Conservation (phyloP, 2,888 invertebrate species). For the Cordilura impudica region DNA sequence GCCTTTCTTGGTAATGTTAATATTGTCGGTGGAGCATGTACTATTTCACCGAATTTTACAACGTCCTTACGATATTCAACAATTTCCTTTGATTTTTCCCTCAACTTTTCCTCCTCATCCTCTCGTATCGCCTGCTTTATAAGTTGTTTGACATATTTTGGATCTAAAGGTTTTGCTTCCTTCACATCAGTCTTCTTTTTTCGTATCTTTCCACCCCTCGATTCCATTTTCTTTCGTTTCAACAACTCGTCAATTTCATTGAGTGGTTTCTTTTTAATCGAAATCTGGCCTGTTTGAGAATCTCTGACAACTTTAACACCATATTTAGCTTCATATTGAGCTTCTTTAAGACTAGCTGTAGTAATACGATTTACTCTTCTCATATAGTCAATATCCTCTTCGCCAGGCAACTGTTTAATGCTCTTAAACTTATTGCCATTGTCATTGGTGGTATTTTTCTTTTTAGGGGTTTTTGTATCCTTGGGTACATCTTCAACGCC, state of each 20-base stretch:
- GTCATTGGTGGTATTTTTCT: slow-evolving; percentile 51
- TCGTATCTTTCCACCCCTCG: slow-evolving; percentile 73
- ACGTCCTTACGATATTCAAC: slow-evolving; percentile 82
- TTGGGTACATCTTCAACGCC: slow-evolving; percentile 74
- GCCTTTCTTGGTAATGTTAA: slow-evolving; percentile 79
- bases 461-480: slow-evolving; percentile 46
- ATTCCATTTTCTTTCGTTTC: slow-evolving; percentile 74
- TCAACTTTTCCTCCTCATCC: slow-evolving; percentile 70
- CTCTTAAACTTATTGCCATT: slow-evolving; percentile 78
- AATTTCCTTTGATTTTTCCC: slow-evolving; percentile 67
- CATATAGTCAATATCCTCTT: slow-evolving; percentile 82
- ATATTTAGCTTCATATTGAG: slow-evolving; percentile 82
- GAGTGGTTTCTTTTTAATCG: slow-evolving; percentile 78
- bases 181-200: slow-evolving; percentile 65
- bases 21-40: slow-evolving; percentile 85
- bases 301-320: slow-evolving; percentile 81
- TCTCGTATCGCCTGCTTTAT: slow-evolving; percentile 75
- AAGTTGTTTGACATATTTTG: slow-evolving; percentile 70
- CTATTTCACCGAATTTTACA: slow-evolving; percentile 86
- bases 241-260: slow-evolving; percentile 80
- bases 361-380: slow-evolving; percentile 83
- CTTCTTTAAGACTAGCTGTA: slow-evolving; percentile 81
- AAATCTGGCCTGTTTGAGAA: slow-evolving; percentile 78
- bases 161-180: slow-evolving; percentile 66
- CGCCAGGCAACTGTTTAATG: slow-evolving; percentile 82